Evolutionary conservation across 2,888 invertebrate species (phyloP), one percentile per base, ranked within the genome.

Genomic region (Chirona hameri): DNA sequence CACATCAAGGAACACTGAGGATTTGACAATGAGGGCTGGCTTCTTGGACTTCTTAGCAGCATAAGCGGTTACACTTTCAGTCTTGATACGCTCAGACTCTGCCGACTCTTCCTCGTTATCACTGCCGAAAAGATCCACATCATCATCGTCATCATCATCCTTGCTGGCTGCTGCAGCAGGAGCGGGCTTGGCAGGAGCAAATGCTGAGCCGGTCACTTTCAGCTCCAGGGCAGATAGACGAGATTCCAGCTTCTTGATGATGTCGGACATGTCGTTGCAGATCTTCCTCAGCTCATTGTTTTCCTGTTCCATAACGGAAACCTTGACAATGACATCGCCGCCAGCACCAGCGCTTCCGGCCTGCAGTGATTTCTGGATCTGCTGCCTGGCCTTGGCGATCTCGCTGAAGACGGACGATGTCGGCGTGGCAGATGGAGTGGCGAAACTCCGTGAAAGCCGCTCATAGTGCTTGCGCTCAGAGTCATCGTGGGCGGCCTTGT

Each of bases 41-140:
- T 99, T 99, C 90, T 95, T 97, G 0, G 96, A 92, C 89, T 99
- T 99, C 89, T 98, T 99, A 84, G 93, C 97, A 83, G 94, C 92
- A 88, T 99, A 99, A 1, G 95, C 97, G 86, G 95, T 93, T 80
- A 99, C 89, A 86, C 98, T 92, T 88, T 97, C 95, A 86, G 97
- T 94, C 87, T 94, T 93, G 83, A 98, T 89, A 88, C 91, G 93
- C 83, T 92, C 95, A 82, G 95, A 94, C 87, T 95, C 97, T n/a
- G 92, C 94, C 81, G 86, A 86, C 27, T 95, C 96, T 86, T 95
- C 95, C 84, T 95, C 95, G 85, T 96, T 96, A 29, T 95, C 96
- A 65, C 93, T 96, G 86, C 96, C 97, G 69, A 97, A 92, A 89
- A 97, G 95, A 84, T 96, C 92, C 86, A 95, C 95, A 86, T 94